These are phyloP conservation scores for Drosophila pseudoobscura DNA, from an alignment of 1,140 invertebrate genomes.

Conservation along the genomic window DNA sequence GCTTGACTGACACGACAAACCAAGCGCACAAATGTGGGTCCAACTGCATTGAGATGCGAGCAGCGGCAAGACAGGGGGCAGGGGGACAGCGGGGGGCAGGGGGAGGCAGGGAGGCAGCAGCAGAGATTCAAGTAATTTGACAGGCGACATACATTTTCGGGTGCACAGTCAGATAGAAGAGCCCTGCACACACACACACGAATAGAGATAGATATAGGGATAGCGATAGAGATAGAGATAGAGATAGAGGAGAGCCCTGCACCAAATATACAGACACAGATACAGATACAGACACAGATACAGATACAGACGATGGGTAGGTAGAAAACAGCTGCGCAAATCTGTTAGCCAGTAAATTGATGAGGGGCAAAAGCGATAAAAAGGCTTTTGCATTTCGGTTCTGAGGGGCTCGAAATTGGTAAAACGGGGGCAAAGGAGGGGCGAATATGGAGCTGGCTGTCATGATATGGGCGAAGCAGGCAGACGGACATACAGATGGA, in stretches of 20 bases:
- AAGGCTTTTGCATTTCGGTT: constrained; percentile 66
- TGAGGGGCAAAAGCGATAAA: constrained; percentile 78
- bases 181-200: constrained; percentile 11
- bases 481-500: neutral
- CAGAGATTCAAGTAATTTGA: constrained; percentile 81
- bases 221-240: too few species aligned
- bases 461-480: constrained; percentile 66
- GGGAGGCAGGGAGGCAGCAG: constrained; percentile 3
- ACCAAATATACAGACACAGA: constrained; percentile 7
- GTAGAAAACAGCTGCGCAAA: constrained; percentile 65
- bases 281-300: constrained; percentile 5
- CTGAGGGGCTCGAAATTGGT: constrained; percentile 27
- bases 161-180: constrained; percentile 35
- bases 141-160: constrained; percentile 78
- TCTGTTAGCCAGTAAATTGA: constrained; percentile 79
- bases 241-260: neutral
- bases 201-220: constrained; percentile 6
- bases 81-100: neutral
- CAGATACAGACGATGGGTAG: constrained; percentile 1
- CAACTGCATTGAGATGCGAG: constrained; percentile 70
- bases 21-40: constrained; percentile 80
- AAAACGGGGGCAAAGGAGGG: neutral
- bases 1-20: constrained; percentile 79
- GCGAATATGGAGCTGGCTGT: constrained; percentile 46
- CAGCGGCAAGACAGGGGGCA: constrained; percentile 2